Base-by-base conservation (phyloP, 1,140 invertebrate species). In the Pygmarrhopalites habei region DNA sequence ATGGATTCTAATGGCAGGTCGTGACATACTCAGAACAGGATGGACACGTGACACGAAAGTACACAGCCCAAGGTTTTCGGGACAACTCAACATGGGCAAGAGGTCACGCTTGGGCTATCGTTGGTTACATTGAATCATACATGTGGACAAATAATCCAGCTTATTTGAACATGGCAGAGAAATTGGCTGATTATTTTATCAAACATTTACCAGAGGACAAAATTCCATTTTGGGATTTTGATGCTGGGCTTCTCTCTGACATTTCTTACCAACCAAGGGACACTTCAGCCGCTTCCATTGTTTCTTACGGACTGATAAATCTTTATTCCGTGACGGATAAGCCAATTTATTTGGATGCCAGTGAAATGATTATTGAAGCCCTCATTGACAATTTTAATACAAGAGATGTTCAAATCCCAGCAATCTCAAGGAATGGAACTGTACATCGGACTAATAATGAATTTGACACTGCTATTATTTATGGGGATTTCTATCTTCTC, bases 211-310 rank as follows among this genome's bases (percentile, higher is more conserved):
- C 64, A 2, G 46, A 43, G 7, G 68, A 69, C 39, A 52, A 4
- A 19, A 46, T 69, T 17, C 52, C 68, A n/a, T 66, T 64, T 41
- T 69, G 62, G 51, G 68, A 69, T 52, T 69, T 69, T 46, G 62
- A 69, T 53, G 58, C 64, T 49, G 57, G 57, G 14, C 43, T 26
- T 12, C 14, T 30, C 28, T 17, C 43, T 2, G 29, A 43, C 1
- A 25, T n/a, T 7, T 1, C 4, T 7, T 69, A 69, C 43, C 64
- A 66, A 56, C 68, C 68, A 12, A 47, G 68, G 26, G 68, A 69
- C 26, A 69, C 64, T 17, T 57, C 64, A 1, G 68, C 68, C 1
- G 64, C 68, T 0, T 35, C 64, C 2, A 62, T 69, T 19, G 62
- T 62, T 14, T 32, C 61, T 1, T 53, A 60, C 43, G 64, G 28